Percentiles rank a stretch among this genome's conserved stretches.
These are phyloP conservation scores for Plebejus argus DNA, from an alignment of 2,888 invertebrate genomes.

Conservation along the genomic window DNA sequence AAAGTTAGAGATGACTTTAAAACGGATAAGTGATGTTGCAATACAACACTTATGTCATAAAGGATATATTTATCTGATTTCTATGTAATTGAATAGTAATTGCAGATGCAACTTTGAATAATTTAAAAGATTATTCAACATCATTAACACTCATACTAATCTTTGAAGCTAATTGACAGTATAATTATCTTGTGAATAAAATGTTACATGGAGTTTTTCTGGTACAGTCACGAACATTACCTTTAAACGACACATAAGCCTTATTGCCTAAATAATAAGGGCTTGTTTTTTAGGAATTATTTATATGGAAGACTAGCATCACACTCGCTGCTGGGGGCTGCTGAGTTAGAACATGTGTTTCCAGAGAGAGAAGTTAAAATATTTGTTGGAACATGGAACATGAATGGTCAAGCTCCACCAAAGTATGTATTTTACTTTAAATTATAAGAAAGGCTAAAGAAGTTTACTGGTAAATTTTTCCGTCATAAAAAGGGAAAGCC, in stretches of 20 bases:
- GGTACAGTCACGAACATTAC: no score
- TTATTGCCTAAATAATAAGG: no score
- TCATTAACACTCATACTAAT: neutral
- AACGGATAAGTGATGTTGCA: no score
- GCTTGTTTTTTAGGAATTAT: slow-evolving; percentile 82
- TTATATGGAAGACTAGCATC: slow-evolving; percentile 90
- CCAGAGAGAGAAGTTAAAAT: slow-evolving; percentile 92
- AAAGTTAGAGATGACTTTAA: no score
- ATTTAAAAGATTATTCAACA: neutral
- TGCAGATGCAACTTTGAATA: neutral
- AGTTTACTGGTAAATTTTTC: no score
- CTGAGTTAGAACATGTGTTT: slow-evolving; percentile 92
- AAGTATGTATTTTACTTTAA: slow-evolving; percentile 76
- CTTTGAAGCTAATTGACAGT: neutral
- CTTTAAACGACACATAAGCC: no score
- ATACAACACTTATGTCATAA: neutral
- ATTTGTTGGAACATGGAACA: slow-evolving; percentile 97
- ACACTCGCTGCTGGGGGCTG: slow-evolving; percentile 89
- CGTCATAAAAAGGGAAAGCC: no score
- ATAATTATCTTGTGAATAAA: neutral
- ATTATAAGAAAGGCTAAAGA: neutral
- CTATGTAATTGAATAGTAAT: slow-evolving; percentile 5
- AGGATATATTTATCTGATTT: slow-evolving; percentile 17
- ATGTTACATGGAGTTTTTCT: no score
- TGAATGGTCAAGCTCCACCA: slow-evolving; percentile 94